phyloP scores from a whole-genome alignment of 2,113 vertebrate genomes.

The Pterocles orientalis region DNA sequence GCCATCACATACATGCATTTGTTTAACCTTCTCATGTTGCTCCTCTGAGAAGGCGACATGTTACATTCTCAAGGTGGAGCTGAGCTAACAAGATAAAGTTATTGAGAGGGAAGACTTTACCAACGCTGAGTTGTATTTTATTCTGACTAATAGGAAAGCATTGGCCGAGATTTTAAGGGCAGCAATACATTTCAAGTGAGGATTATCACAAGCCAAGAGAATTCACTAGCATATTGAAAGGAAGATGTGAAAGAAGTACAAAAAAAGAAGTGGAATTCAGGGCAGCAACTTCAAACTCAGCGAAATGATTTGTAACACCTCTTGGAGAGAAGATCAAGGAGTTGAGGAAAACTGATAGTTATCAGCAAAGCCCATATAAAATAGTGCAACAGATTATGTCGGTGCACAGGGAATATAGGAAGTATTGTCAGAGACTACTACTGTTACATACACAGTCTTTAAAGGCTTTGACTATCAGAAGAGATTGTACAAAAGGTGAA shows the following conservation, averaged over 20 bases:
- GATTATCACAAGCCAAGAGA: background rate
- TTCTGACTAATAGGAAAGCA: background rate
- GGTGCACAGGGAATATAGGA: background rate
- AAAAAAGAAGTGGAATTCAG: background rate
- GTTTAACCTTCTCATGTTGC: background rate
- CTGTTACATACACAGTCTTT: background rate
- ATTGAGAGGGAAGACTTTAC: background rate
- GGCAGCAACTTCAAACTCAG: background rate
- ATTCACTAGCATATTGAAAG: background rate
- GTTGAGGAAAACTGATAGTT: background rate
- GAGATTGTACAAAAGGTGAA: slow-evolving; percentile 4
- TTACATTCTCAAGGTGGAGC: background rate
- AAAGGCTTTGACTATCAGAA: background rate
- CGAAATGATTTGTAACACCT: background rate
- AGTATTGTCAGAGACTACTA: background rate
- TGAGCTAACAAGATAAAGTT: background rate
- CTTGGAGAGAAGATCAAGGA: background rate
- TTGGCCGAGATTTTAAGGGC: background rate
- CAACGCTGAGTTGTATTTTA: background rate
- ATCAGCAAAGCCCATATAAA: background rate
- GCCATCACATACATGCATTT: background rate
- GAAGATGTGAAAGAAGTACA: background rate
- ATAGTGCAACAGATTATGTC: background rate
- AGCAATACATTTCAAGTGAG: background rate
- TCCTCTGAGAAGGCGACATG: background rate